A percentile compares a stretch with the other conserved stretches of the same genome.
Evolutionary conservation across 2,888 invertebrate species (phyloP).

Genomic region (Idaea straminata): DNA sequence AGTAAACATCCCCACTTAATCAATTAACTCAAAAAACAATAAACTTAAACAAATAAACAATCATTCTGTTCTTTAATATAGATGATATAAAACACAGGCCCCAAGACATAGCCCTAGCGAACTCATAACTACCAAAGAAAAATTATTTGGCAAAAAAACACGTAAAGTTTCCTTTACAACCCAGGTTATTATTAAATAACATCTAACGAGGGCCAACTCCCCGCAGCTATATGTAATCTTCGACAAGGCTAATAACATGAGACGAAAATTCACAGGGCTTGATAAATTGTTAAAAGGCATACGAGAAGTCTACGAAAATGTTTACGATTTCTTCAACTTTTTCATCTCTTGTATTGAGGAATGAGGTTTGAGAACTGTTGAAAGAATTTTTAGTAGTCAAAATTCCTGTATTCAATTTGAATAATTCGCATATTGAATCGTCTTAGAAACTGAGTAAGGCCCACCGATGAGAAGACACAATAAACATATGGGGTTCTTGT

Average conservation of each 20-base stretch:
- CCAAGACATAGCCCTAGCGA: conserved; percentile 6
- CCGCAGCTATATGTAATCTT: conserved; percentile 2
- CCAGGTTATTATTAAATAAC: conserved; percentile 12
- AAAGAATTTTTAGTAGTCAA: too few species aligned
- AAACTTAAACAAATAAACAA: too few species aligned
- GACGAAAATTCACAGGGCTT: background rate
- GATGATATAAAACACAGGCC: background rate
- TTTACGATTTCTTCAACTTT: background rate
- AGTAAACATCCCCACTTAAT: too few species aligned
- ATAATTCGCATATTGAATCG: too few species aligned
- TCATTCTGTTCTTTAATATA: background rate
- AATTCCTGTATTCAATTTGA: too few species aligned
- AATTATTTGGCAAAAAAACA: conserved; percentile 12
- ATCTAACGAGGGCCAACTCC: conserved; percentile 12
- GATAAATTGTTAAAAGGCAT: background rate
- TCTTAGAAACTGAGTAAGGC: too few species aligned
- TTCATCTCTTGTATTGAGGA: too few species aligned
- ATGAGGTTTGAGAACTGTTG: too few species aligned
- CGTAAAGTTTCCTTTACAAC: conserved; percentile 9
- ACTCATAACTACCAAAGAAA: conserved; percentile 11
- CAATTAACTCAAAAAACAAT: too few species aligned
- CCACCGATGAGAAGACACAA: too few species aligned
- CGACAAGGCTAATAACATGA: background rate
- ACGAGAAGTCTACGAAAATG: background rate
- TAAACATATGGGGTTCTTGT: too few species aligned